phyloP scores from a whole-genome alignment of 2,113 vertebrate genomes.

The Tichodroma muraria region DNA sequence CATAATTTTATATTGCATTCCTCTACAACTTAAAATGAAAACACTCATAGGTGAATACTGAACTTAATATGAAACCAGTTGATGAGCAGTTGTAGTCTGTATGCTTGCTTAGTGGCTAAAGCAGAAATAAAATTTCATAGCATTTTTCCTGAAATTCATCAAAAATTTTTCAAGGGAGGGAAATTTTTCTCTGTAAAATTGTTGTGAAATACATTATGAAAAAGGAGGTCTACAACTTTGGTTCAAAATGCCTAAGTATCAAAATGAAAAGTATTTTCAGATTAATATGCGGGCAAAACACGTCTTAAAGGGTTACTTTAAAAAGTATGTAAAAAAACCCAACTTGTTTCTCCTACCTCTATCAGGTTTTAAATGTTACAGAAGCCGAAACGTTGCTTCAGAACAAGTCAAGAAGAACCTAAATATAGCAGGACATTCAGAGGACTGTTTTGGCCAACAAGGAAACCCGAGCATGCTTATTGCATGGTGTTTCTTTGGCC shows the following conservation, averaged over 20 bases:
- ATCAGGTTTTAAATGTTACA: not conserved
- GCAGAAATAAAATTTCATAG: not conserved
- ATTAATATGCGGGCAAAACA: not conserved
- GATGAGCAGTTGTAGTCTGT: not conserved
- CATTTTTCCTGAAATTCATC: not conserved
- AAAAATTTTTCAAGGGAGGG: not conserved
- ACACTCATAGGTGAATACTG: not conserved
- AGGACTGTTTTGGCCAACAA: not conserved
- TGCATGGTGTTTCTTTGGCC: not conserved
- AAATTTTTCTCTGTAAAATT: not conserved
- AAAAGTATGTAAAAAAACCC: not conserved
- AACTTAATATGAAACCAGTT: not conserved
- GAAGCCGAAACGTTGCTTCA: not conserved
- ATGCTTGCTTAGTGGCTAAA: not conserved
- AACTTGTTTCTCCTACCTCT: not conserved
- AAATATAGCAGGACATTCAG: not conserved
- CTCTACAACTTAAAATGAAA: not conserved
- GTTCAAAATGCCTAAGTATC: not conserved
- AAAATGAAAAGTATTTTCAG: not conserved
- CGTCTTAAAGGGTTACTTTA: not conserved
- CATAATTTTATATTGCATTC: not conserved
- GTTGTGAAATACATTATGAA: not conserved
- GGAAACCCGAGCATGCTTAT: not conserved
- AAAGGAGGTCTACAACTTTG: not conserved
- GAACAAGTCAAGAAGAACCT: not conserved